A percentile compares a stretch with the other conserved stretches of the same genome.
These are phyloP conservation scores for Enteromius trimaculatus DNA, from an alignment of 2,797 vertebrate genomes.

Conservation along the genomic window DNA sequence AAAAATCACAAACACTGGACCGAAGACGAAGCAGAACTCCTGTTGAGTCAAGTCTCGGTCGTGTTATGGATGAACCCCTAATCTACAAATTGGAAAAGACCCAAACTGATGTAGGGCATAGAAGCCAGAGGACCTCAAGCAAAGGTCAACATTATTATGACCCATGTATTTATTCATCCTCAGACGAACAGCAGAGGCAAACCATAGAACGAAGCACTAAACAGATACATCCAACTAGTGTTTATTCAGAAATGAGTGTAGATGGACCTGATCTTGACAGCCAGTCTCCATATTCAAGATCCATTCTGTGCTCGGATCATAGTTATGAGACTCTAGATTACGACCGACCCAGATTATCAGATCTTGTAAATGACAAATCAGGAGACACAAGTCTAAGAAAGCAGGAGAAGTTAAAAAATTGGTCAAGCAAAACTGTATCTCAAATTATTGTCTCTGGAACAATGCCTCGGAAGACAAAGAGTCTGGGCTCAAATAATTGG, in stretches of 20 bases:
- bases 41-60: constrained; percentile 58
- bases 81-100: constrained; percentile 30
- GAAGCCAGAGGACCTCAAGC: constrained; percentile 57
- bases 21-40: constrained; percentile 47
- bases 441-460: constrained; percentile 44
- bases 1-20: constrained; percentile 49
- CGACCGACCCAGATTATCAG: constrained; percentile 46
- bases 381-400: constrained; percentile 24
- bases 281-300: constrained; percentile 44
- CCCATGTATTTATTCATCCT: constrained; percentile 14
- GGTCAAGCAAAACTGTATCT: constrained; percentile 35
- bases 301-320: constrained; percentile 54
- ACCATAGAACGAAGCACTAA: constrained; percentile 24
- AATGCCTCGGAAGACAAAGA: constrained; percentile 49
- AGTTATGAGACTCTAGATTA: constrained; percentile 37
- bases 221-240: constrained; percentile 14
- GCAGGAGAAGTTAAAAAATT: constrained; percentile 31
- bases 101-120: constrained; percentile 61
- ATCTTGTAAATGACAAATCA: constrained; percentile 35
- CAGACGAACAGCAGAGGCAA: constrained; percentile 11
- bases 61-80: constrained; percentile 35
- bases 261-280: constrained; percentile 77
- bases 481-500: constrained; percentile 53
- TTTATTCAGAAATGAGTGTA: constrained; percentile 90
- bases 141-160: constrained; percentile 50